phyloP scores from a whole-genome alignment of 2,113 vertebrate species.

The Sorex fumeus region DNA sequence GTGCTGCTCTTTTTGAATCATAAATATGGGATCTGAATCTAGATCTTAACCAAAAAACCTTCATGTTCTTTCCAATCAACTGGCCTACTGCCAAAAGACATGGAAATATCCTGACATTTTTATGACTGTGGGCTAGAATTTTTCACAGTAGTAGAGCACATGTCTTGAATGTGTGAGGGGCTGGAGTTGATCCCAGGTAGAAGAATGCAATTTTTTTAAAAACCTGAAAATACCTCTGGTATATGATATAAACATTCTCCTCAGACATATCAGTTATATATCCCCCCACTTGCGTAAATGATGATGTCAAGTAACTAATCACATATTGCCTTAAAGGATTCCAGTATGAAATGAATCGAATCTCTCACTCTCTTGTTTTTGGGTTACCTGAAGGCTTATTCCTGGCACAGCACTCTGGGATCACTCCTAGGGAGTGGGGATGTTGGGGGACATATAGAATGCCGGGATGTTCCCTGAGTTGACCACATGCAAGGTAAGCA shows the following conservation, averaged over 20 bases:
- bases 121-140: neutral
- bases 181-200: too few species aligned
- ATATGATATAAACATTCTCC: neutral
- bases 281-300: too few species aligned
- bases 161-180: too few species aligned
- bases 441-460: too few species aligned
- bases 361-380: neutral
- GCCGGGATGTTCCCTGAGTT: too few species aligned
- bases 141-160: too few species aligned
- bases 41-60: neutral
- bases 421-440: neutral
- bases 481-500: too few species aligned
- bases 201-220: too few species aligned
- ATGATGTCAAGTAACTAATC: neutral
- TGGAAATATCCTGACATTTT: neutral
- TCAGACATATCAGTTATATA: neutral
- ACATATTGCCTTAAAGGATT: constrained; percentile 50
- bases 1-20: neutral
- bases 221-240: constrained; percentile 42
- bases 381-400: neutral
- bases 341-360: neutral
- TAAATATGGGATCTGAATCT: constrained; percentile 27
- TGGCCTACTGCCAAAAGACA: neutral
- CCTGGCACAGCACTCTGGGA: too few species aligned
- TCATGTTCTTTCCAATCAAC: constrained; percentile 19